phyloP scores from a whole-genome alignment of 2,888 invertebrate genomes.

The Hypolimnas misippus region DNA sequence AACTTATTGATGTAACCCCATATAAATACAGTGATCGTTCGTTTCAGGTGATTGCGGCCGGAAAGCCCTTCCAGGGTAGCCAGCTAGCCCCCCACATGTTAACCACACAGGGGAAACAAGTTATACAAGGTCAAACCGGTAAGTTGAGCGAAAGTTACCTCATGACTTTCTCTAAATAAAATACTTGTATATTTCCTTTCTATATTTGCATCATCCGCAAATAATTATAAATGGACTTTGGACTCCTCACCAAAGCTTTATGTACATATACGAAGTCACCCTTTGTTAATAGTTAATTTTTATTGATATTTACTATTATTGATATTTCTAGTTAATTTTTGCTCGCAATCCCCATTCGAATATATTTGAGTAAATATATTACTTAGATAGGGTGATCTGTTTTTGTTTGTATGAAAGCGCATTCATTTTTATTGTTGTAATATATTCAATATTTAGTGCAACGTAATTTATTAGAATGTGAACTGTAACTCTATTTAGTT shows the following conservation, averaged over 20 bases:
- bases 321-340: not conserved
- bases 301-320: not conserved
- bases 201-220: conserved; percentile 2
- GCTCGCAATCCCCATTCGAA: not conserved
- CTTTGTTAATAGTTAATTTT: not conserved
- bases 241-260: not conserved
- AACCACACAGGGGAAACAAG: conserved; percentile 89
- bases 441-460: conserved; percentile 1
- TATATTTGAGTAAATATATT: too few species aligned
- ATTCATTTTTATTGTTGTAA: not conserved
- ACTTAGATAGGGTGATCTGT: not conserved
- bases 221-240: not conserved
- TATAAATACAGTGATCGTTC: conserved; percentile 6
- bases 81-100: conserved; percentile 92
- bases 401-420: too few species aligned
- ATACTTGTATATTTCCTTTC: conserved; percentile 5
- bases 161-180: conserved; percentile 9
- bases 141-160: conserved; percentile 65
- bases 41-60: conserved; percentile 89
- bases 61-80: conserved; percentile 93
- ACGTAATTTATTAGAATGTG: conserved; percentile 38
- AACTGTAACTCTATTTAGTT: conserved; percentile 78
- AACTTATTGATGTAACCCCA: too few species aligned
- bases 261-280: not conserved
- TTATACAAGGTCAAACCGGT: conserved; percentile 87